Base-by-base conservation (phyloP, 2,797 vertebrate genomes). In the Sibirionetta formosa region DNA sequence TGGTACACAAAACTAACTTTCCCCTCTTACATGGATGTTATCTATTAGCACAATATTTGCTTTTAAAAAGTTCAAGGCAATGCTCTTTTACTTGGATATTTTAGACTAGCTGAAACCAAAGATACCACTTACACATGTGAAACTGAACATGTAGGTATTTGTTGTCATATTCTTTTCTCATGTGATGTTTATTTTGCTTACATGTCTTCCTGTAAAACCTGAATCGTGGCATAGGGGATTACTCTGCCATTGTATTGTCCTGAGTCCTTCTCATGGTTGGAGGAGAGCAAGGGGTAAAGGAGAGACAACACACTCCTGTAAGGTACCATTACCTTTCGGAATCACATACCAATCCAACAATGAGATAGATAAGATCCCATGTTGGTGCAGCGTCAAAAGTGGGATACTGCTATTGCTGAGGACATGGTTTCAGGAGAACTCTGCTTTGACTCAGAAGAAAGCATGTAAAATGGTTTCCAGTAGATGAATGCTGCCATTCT, bases 391-490 rank as follows among this genome's bases (percentile, higher is more conserved):
- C 57, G 42, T 66, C 89, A 61, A 64, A 82, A 81, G 50, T 78
- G 63, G 22, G 61, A 76, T 72, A 38, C 44, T 86, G n/a, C 65
- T 93, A 18, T 51, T 84, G 57, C 57, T 80, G 11, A 88, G 85
- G 53, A 27, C 2, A 2, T 48, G 36, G 15, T 88, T 63, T 85
- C 38, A 10, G 35, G 76, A 88, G 50, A 27, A 7, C 20, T 23
- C 53, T 93, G 23, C 48, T 91, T 90, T 78, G 53, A 27, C 35
- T 73, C 24, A 16, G 57, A 75, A 79, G 44, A 78, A 93, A 93
- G 40, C 8, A 40, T 22, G 5, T 54, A 20, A n/a, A 69, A 33
- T 35, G 5, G 14, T 78, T 93, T 86, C 42, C 68, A 76, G 33
- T 19, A 68, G 12, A 73, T 66, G 57, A 64, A 60, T 64, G 13